Evolutionary conservation across 2,113 vertebrate genomes (phyloP), one percentile per base, ranked within the genome.

Genomic region (Pangasianodon gigas): DNA sequence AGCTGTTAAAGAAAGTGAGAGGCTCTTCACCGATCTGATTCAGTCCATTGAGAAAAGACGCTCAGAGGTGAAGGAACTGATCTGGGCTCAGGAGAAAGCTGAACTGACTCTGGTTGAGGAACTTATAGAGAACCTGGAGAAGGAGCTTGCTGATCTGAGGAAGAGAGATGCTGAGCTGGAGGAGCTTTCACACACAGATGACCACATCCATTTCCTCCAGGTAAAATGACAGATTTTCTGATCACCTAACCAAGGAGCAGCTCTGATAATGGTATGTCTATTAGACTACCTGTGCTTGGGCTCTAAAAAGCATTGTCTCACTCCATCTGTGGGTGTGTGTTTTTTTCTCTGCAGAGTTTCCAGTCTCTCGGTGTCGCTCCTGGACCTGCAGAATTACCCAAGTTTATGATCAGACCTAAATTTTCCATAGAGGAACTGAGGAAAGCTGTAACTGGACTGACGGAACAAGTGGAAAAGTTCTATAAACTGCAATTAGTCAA

Each of bases 151-250:
- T 84, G 51, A 88, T 48, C 83, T 91, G 81, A 92, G 87, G 82
- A 90, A n/a, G 62, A 87, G 74, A 90, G 46, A 83, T 8, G 19
- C 81, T 79, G 87, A 89, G 60, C 83, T 92, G 79, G 67, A 87
- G 48, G 48, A 92, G 84, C 81, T 91, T 87, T 90, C 85, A 60
- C n/a, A 89, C 4, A 88, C 75, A 82, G 74, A 88, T 4, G 58
- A 92, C 52, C 86, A 84, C 77, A 92, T 86, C n/a, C 60, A 74
- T 83, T 91, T 91, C 67, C 75, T 89, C 21, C 75, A 89, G 90
- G 90, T 89, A 62, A 37, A 46, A 65, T 24, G 4, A 48, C 26
- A 46, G 26, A 32, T 18, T 65, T 24, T 75, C 69, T 74, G 46
- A 77, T 24, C 21, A 41, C 24, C 19, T 69, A 19, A 4, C 21